Evolutionary conservation across 2,113 vertebrate species (phyloP).

Genomic region (Oryzias melastigma): DNA sequence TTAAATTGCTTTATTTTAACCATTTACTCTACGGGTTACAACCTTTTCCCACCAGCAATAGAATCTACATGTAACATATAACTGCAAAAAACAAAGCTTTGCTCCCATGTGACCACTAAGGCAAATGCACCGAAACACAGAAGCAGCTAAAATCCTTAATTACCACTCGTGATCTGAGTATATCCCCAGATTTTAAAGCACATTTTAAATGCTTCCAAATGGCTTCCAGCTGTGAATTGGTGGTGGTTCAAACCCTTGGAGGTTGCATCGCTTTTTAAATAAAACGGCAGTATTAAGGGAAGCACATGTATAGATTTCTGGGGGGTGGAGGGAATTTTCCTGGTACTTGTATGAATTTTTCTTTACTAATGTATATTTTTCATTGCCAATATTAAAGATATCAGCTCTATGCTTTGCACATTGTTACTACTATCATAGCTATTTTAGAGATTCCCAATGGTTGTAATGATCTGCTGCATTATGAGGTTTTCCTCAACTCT

Average conservation of each 20-base stretch:
- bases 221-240: conserved; percentile 56
- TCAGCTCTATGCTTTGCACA: conserved; percentile 14
- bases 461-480: conserved; percentile 39
- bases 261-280: conserved; percentile 50
- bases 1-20: background rate
- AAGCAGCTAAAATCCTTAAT: conserved; percentile 8
- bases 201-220: conserved; percentile 46
- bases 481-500: conserved; percentile 42
- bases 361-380: conserved; percentile 14
- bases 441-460: conserved; percentile 28
- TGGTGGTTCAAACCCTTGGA: conserved; percentile 43
- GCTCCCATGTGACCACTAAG: conserved; percentile 1
- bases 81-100: conserved; percentile 5
- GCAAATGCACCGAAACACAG: background rate
- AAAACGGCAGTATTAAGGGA: conserved; percentile 22
- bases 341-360: conserved; percentile 4
- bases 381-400: conserved; percentile 1
- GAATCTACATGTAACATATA: background rate
- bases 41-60: background rate
- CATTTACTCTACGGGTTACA: background rate
- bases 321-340: conserved; percentile 17
- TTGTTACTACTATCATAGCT: conserved; percentile 6
- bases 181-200: conserved; percentile 36
- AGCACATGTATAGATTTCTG: conserved; percentile 35
- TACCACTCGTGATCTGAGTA: conserved; percentile 40